Evolutionary conservation across 2,113 vertebrate genomes (phyloP).

Genomic region (Lota lota): DNA sequence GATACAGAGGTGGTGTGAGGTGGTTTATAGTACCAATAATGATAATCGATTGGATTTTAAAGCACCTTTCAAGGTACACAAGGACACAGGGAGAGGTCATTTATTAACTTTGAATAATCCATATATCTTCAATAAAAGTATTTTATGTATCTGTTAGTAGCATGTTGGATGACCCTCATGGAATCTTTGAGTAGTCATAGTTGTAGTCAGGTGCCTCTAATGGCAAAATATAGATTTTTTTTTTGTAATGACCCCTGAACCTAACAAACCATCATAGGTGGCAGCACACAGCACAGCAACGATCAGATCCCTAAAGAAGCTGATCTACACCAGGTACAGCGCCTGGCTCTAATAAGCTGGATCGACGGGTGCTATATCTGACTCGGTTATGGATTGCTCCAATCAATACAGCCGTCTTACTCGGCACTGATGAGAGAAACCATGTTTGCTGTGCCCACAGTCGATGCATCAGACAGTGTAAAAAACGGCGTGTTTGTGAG

Average conservation of each 20-base stretch:
- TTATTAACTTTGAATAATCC: too few relatives aligned
- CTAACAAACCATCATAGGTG: too few relatives aligned
- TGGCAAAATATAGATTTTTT: not conserved
- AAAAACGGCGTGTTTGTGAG: constrained; percentile 28
- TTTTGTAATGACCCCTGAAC: constrained; percentile 21
- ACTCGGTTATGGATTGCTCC: constrained; percentile 52
- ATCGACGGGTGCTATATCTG: constrained; percentile 49
- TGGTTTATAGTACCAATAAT: too few relatives aligned
- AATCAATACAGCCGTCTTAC: constrained; percentile 44
- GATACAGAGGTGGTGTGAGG: too few relatives aligned
- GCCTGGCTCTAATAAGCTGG: constrained; percentile 42
- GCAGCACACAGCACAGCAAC: constrained; percentile 13
- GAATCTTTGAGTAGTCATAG: too few relatives aligned
- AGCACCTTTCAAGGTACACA: too few relatives aligned
- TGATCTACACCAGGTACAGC: constrained; percentile 40
- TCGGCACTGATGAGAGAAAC: constrained; percentile 52
- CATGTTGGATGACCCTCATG: too few relatives aligned
- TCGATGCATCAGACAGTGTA: constrained; percentile 61
- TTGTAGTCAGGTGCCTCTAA: too few relatives aligned
- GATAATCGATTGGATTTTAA: too few relatives aligned
- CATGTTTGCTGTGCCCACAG: constrained; percentile 46
- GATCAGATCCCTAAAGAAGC: constrained; percentile 30
- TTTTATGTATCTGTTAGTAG: too few relatives aligned
- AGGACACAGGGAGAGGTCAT: too few relatives aligned
- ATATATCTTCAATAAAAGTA: too few relatives aligned